Evolutionary conservation across 1,140 invertebrate genomes (phyloP), one percentile per base, ranked within the genome.

Genomic region (Eupristina koningsbergeri): DNA sequence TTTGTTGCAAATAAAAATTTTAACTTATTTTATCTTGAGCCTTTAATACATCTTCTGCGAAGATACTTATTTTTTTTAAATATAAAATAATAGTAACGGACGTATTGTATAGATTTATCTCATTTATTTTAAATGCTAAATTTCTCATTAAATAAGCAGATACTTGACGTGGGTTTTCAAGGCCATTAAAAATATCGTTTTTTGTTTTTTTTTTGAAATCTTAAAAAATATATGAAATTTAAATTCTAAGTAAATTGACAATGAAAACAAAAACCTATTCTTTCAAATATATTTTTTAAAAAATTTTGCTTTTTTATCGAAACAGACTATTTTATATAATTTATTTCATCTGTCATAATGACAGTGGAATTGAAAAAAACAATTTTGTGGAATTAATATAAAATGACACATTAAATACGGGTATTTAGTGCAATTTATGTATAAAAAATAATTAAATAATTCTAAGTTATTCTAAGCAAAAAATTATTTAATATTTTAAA

Each of bases 71-170:
- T 41, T 71, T 71, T 71, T 41, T 41, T 22, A 5, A 45, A 41
- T 19, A 36, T 67, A 36, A 0, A 71, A 71, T 71, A 41, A 41
- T 41, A 22, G 6, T n/a, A 6, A 71, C 36, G n/a, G 22, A 71
- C n/a, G 3, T n/a, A 71, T 41, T 71, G n/a, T n/a, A 41, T 71
- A 71, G 39, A 71, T 71, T 71, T 41, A 8, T 71, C 67, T 17
- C 15, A 5, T 67, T 67, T 36, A 67, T 36, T 67, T 71, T n/a
- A 26, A 41, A 0, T 22, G 0, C 6, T 71, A 0, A 3, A 36
- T 67, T 67, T 67, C 34, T 41, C 22, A 41, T 41, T 41, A 31
- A 71, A 67, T 67, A 67, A 67, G 0, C 2, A 34, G 22, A 15
- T 34, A 11, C 61, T 64, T 64, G 34, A 64, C 8, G 17, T 2